Base-by-base conservation (phyloP, 2,888 invertebrate genomes). In the Pedicia rivosa region DNA sequence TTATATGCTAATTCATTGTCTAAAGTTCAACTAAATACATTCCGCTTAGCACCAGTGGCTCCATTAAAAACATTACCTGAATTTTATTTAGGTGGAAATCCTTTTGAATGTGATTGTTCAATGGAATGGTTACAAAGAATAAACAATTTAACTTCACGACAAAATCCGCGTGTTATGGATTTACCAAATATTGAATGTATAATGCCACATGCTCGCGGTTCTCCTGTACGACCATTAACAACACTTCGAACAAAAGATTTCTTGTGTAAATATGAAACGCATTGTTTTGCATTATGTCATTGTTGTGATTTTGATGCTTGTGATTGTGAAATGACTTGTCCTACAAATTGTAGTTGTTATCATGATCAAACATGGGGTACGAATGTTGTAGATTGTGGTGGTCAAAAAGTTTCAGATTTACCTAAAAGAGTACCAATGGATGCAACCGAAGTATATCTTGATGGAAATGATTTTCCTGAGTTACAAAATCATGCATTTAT, bases 281-380 rank as follows among this genome's bases (percentile, higher is more conserved):
- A 91, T 60, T 94, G 94, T 64, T 92, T 91, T 65, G 86, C 91
- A 7, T 67, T 90, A 41, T 94, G 94, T 59, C 87, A 90, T 56
- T 94, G 94, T 63, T 94, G 94, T 59, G 91, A 91, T 56, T 92
- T 88, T 55, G 91, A 90, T 57, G 88, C 87, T 42, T 94, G 94
- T 61, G 92, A 94, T 64, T 94, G 94, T 63, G 88, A 92, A 67
- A 92, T 91, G 86, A 88, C 86, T 42, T 94, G 94, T 53, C 94
- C 94, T 29, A 73, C 74, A 49, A 87, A 87, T 49, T 94, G 94
- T 65, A 79, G 83, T 47, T 94, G 94, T 58, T 92, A 88, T 63
- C 88, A 90, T 61, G 92, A 94, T 56, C 83, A 87, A 57, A 78
- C 86, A 39, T 92, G 91, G 88, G 79, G 80, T 46, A 86, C 87